phyloP scores from a whole-genome alignment of 2,888 invertebrate genomes.

The Dione vanillae region DNA sequence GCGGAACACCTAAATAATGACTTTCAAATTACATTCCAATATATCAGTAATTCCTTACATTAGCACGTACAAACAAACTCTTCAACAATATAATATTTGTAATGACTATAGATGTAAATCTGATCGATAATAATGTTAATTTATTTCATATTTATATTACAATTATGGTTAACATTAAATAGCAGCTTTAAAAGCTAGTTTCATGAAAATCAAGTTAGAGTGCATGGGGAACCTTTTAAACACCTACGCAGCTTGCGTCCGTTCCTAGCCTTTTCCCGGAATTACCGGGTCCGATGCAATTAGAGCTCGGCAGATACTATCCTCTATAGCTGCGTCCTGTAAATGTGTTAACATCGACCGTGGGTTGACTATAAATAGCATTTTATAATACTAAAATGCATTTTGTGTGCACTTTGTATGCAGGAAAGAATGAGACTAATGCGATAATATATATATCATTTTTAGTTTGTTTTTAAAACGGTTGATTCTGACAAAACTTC shows the following conservation, averaged over 20 bases:
- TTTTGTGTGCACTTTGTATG: not conserved
- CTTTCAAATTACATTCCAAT: not conserved
- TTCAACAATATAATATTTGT: too few relatives aligned
- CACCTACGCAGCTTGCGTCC: conserved; percentile 18
- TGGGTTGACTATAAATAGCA: conserved; percentile 11
- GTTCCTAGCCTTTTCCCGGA: conserved; percentile 29
- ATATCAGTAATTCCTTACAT: not conserved
- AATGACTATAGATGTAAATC: too few relatives aligned
- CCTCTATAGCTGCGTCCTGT: conserved; percentile 22
- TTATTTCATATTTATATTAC: not conserved
- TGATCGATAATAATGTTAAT: not conserved
- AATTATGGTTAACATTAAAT: not conserved
- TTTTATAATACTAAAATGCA: conserved; percentile 12
- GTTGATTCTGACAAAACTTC: not conserved
- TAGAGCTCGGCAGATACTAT: conserved; percentile 16
- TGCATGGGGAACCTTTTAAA: conserved; percentile 14
- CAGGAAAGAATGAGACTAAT: not conserved
- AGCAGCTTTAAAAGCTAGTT: not conserved
- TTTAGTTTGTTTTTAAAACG: not conserved
- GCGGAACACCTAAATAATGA: not conserved
- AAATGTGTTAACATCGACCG: conserved; percentile 15
- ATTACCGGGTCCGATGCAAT: conserved; percentile 27
- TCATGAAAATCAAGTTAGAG: conserved; percentile 19
- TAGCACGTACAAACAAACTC: too few relatives aligned
- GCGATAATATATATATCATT: not conserved